phyloP scores from a whole-genome alignment of 2,113 vertebrate genomes.

The Chlorodrepanis virens region DNA sequence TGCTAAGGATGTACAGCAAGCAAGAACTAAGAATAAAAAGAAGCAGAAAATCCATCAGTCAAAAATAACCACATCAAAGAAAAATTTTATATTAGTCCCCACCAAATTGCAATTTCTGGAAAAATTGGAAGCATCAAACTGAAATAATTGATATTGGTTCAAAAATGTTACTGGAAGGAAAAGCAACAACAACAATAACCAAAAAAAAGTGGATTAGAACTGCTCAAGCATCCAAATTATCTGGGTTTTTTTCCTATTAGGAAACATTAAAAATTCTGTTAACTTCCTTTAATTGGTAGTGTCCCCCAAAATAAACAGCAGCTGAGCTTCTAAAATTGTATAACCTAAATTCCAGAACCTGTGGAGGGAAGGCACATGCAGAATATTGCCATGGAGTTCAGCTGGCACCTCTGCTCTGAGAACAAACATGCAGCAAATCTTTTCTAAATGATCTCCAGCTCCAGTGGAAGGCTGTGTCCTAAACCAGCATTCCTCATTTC shows the following conservation, averaged over 20 bases:
- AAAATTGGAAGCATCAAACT: background rate
- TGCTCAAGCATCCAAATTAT: background rate
- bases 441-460: background rate
- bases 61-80: background rate
- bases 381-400: background rate
- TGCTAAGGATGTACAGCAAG: background rate
- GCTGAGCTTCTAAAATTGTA: background rate
- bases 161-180: background rate
- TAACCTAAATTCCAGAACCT: background rate
- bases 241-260: background rate
- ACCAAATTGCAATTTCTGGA: background rate
- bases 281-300: background rate
- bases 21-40: background rate
- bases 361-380: background rate
- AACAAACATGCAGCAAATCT: background rate
- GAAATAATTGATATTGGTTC: background rate
- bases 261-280: background rate
- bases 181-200: background rate
- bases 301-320: background rate
- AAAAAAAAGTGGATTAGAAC: background rate
- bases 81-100: fast-evolving
- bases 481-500: background rate
- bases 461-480: background rate
- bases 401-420: background rate
- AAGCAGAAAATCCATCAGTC: background rate